Evolutionary conservation across 2,888 invertebrate species (phyloP).

Genomic region (Zaprionus bogoriensis): DNA sequence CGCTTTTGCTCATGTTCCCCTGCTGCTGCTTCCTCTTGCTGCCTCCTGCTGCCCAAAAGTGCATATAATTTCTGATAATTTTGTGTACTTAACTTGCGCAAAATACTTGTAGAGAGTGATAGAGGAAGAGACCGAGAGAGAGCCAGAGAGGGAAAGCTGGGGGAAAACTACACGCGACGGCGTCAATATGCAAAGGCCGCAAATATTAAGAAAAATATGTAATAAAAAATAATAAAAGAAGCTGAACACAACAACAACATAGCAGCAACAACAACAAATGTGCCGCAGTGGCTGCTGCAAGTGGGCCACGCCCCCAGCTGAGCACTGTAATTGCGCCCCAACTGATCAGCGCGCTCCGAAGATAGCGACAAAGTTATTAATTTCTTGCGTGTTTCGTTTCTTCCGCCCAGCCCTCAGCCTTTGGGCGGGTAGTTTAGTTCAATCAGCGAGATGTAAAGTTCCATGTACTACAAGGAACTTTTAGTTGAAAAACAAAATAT

Average conservation of each 20-base stretch:
- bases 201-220: conserved; percentile 12
- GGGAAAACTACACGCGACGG: conserved; percentile 26
- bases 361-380: conserved; percentile 50
- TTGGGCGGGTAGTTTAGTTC: background rate
- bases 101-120: conserved; percentile 33
- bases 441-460: background rate
- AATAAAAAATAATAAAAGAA: conserved; percentile 32
- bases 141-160: background rate
- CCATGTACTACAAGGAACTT: too few relatives aligned
- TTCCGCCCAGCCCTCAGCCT: background rate
- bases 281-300: conserved; percentile 34
- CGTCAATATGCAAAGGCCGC: conserved; percentile 36
- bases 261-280: conserved; percentile 10
- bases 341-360: conserved; percentile 57
- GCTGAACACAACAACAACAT: background rate
- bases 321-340: conserved; percentile 71
- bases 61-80: conserved; percentile 76
- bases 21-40: too few relatives aligned
- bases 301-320: conserved; percentile 48
- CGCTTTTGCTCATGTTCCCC: conserved; percentile 14
- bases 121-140: background rate
- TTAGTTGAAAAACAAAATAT: too few relatives aligned
- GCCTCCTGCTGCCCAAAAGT: conserved; percentile 53
- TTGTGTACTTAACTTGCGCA: conserved; percentile 71
- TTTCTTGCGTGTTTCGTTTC: conserved; percentile 10